These are phyloP conservation scores for Acomys russatus DNA, from an alignment of 2,797 vertebrate genomes.

Conservation along the genomic window DNA sequence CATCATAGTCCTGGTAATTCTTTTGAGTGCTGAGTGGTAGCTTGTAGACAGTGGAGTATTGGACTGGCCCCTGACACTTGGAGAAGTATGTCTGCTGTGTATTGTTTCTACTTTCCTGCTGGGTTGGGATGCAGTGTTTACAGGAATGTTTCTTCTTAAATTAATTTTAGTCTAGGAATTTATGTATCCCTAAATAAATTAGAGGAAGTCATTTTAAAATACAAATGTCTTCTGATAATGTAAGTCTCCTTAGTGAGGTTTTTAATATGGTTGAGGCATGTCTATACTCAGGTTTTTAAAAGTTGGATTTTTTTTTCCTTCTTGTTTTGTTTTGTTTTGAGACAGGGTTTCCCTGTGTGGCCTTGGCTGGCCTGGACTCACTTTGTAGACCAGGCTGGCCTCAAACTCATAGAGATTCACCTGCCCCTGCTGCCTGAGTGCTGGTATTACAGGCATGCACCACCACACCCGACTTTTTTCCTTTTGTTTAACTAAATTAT, in stretches of 20 bases:
- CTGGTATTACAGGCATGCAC: too few relatives aligned
- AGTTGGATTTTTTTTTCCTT: not conserved
- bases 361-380: too few relatives aligned
- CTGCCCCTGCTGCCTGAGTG: too few relatives aligned
- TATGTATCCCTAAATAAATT: constrained; percentile 23
- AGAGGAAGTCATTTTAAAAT: constrained; percentile 47
- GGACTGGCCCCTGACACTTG: not conserved
- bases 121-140: not conserved
- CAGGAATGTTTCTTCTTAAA: constrained; percentile 65
- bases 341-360: too few relatives aligned
- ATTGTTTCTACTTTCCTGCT: not conserved
- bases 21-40: not conserved
- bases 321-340: too few relatives aligned
- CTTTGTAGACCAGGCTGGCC: too few relatives aligned
- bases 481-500: not conserved
- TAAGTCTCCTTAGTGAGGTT: constrained; percentile 36
- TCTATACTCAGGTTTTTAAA: constrained; percentile 62
- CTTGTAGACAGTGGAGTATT: not conserved
- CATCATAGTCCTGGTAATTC: not conserved
- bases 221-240: not conserved
- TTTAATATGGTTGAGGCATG: constrained; percentile 40
- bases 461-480: not conserved
- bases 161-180: constrained; percentile 41
- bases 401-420: too few relatives aligned
- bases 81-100: not conserved